A percentile compares a stretch with the other conserved stretches of the same genome.
These are phyloP conservation scores for Tricholaema leucomelas DNA, from an alignment of 2,113 vertebrate genomes.

Conservation along the genomic window DNA sequence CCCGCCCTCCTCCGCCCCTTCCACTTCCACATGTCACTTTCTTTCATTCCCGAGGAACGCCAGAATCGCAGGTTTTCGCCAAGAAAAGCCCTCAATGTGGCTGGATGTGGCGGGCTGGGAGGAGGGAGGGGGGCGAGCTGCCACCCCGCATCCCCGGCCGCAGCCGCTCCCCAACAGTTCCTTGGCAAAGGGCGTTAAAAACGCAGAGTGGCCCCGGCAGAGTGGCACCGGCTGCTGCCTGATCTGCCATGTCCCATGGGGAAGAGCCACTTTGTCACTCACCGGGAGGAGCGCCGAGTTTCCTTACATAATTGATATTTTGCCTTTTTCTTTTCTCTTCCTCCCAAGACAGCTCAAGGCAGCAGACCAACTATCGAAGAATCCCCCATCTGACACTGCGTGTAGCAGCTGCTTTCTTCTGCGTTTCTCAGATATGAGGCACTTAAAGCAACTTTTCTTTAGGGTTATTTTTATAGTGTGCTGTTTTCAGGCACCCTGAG, in stretches of 20 bases:
- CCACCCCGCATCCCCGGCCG: neutral
- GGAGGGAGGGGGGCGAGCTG: neutral
- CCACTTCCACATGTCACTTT: constrained; percentile 4
- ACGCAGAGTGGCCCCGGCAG: neutral
- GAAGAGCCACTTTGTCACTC: neutral
- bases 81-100: neutral
- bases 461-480: neutral
- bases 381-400: neutral
- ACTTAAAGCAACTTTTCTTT: neutral
- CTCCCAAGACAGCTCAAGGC: neutral
- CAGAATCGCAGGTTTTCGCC: neutral
- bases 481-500: neutral
- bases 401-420: neutral
- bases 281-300: neutral
- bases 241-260: neutral
- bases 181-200: neutral
- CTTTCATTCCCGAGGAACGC: neutral
- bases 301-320: neutral
- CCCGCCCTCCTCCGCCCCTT: neutral
- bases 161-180: neutral
- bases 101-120: neutral
- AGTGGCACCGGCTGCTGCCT: neutral
- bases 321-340: neutral
- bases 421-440: neutral
- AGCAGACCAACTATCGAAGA: neutral